Base-by-base conservation (phyloP, 2,888 invertebrate species). In the Nycteola revayana region DNA sequence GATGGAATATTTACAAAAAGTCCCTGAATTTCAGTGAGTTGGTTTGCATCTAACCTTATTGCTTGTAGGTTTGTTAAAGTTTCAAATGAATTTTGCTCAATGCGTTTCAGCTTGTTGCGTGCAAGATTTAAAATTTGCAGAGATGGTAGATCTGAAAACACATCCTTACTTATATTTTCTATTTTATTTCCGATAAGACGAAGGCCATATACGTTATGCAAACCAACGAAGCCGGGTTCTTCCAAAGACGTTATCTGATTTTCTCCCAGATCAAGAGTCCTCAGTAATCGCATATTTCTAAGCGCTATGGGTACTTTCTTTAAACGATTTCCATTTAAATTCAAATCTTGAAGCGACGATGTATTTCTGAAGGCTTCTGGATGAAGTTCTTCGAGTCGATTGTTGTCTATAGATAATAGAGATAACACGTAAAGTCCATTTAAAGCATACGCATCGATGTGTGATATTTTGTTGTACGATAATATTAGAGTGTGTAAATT, bases 331-430 rank as follows among this genome's bases (percentile, higher is more conserved):
- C 94, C 95, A 82, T 96, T 96, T 67, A 97, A 90, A 89, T 96
- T 96, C 58, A 98, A 90, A 83, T 97, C 97, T 84, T 96, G 95
- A 66, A 97, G 90, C 44, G 95, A 95, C 54, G 96, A 96, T 71
- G 96, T 96, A 86, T 97, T 97, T 64, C 94, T 91, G 71, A 97
- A 96, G 39, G 96, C 96, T 69, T 96, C 95, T 26, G 94, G 93
- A 77, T 97, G 96, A 41, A 97, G 92, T 58, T 93, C 93, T 73
- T 94, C 93, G 45, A 97, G 89, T 34, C 92, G 90, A 82, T 97
- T 97, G 77, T 95, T 95, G 80, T 97, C 96, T 70, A 97, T 87
- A 27, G 96, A 95, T 39, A 97, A 87, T 42, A 96, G 77, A 47
- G 95, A 96, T 42, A 98, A 86, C 20, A 96, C 97, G 71, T 95